Evolutionary conservation across 2,113 vertebrate species (phyloP), one percentile per base, ranked within the genome.

Genomic region (Pungitius pungitius): DNA sequence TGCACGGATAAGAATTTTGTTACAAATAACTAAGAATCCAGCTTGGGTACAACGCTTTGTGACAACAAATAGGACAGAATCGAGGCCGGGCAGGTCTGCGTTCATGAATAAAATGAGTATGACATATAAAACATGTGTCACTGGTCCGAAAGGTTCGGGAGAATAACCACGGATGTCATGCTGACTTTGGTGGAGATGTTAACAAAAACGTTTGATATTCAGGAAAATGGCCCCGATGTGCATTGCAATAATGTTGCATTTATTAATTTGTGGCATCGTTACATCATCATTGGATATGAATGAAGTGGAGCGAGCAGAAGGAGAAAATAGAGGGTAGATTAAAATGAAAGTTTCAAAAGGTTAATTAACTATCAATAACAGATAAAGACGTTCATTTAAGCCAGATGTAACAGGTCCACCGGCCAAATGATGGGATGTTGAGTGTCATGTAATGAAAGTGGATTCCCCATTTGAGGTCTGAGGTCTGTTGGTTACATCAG

Each of bases 331-430:
- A 27, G 30, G 60, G 43, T 22, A 45, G 14, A 47, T 26, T 1
- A 35, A 30, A 35, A 67, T 62, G 14, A 49, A 33, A 72, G 24
- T 51, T 69, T 74, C 33, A 72, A 67, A 40, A 74, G 69, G 68
- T 75, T 82, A 82, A 88, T 84, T 62, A 78, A 64, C 35, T 72
- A 51, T 22, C 22, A 51, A 51, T 51, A 39, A 76, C 17, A 20
- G 35, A 35, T 79, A 47, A 45, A 57, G 61, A 68, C 2, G 2
- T 65, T 33, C 39, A 59, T 47, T 76, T 45, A 56, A 62, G 61
- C 58, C 51, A 65, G 22, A 68, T 45, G 57, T 68, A 61, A 72
- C 17, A 24, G 52, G 30, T 64, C 24, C 18, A 62, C 26, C 33
- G 14, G 40, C 18, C 37, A 65, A 67, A 17, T 18, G 22, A 30